These are phyloP conservation scores for Mesorhabditis spiculigera DNA, from an alignment of 2,888 invertebrate species.

Conservation along the genomic window DNA sequence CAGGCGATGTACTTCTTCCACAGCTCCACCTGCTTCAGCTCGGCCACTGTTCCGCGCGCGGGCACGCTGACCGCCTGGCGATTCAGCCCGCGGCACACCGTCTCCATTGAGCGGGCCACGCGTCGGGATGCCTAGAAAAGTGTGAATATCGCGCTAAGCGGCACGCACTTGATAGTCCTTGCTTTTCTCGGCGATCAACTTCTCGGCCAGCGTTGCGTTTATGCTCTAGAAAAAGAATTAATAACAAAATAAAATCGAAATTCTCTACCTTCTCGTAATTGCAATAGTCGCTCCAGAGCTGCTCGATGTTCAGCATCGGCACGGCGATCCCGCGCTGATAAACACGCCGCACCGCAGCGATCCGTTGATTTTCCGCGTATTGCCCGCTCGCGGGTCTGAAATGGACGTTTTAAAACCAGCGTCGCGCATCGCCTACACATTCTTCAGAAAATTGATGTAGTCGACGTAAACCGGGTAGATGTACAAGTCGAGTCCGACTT, in stretches of 20 bases:
- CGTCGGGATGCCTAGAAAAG: conserved; percentile 65
- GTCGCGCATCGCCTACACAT: conserved; percentile 47
- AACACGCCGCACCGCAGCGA: conserved; percentile 91
- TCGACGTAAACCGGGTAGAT: conserved; percentile 96
- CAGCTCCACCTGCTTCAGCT: conserved; percentile 72
- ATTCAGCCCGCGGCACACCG: conserved; percentile 87
- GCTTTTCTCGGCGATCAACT: conserved; percentile 92
- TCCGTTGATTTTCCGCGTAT: conserved; percentile 98
- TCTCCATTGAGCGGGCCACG: conserved; percentile 92
- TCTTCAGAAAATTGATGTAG: conserved; percentile 85
- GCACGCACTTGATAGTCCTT: conserved; percentile 72
- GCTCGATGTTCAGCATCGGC: conserved; percentile 94
- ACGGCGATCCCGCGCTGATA: conserved; percentile 93
- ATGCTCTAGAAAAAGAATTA: conserved; percentile 69
- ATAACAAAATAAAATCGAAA: conserved; percentile 49
- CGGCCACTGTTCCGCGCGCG: conserved; percentile 68
- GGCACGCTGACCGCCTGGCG: conserved; percentile 92
- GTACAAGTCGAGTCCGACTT: conserved; percentile 96
- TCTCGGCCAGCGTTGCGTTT: conserved; percentile 84
- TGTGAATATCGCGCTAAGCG: not conserved
- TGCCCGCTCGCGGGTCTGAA: conserved; percentile 85
- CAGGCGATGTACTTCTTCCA: conserved; percentile 98
- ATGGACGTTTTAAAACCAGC: not conserved
- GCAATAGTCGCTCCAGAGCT: conserved; percentile 89
- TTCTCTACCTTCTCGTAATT: conserved; percentile 72